Percentiles rank a stretch among this genome's conserved stretches.
Conservation (phyloP, 2,797 vertebrate genomes). For the Streptopelia turtur region DNA sequence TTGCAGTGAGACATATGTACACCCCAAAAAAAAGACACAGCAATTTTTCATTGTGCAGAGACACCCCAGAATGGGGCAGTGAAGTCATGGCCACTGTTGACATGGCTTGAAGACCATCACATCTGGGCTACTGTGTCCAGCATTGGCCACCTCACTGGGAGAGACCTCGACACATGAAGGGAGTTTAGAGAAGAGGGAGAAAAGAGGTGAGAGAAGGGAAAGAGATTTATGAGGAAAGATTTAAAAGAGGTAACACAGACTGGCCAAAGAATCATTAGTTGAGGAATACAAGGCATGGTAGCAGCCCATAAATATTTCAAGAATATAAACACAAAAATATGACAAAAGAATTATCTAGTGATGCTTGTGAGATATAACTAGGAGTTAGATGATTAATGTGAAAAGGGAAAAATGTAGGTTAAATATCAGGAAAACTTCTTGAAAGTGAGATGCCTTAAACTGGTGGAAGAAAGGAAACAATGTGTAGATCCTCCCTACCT, state of each 20-base stretch:
- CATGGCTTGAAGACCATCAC: background rate
- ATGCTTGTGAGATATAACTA: background rate
- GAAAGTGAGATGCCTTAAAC: background rate
- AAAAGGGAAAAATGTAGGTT: background rate
- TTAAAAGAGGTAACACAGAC: conserved; percentile 5
- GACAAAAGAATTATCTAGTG: conserved; percentile 32
- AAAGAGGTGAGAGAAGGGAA: background rate
- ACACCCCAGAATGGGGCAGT: background rate
- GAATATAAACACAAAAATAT: conserved; percentile 42
- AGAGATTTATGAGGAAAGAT: conserved; percentile 57
- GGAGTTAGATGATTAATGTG: conserved; percentile 19
- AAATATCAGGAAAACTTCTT: background rate
- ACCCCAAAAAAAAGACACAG: background rate
- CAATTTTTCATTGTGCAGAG: background rate
- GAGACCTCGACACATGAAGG: background rate
- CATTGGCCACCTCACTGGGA: background rate
- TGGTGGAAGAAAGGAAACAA: background rate
- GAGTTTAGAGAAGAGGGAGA: background rate
- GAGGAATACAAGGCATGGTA: background rate
- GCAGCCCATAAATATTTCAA: conserved; percentile 62
- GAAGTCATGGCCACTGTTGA: background rate
- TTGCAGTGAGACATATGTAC: background rate
- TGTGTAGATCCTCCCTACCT: background rate
- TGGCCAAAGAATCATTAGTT: background rate
- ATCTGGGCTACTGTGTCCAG: background rate